phyloP scores from a whole-genome alignment of 2,888 invertebrate genomes.

The Aethes cnicana region DNA sequence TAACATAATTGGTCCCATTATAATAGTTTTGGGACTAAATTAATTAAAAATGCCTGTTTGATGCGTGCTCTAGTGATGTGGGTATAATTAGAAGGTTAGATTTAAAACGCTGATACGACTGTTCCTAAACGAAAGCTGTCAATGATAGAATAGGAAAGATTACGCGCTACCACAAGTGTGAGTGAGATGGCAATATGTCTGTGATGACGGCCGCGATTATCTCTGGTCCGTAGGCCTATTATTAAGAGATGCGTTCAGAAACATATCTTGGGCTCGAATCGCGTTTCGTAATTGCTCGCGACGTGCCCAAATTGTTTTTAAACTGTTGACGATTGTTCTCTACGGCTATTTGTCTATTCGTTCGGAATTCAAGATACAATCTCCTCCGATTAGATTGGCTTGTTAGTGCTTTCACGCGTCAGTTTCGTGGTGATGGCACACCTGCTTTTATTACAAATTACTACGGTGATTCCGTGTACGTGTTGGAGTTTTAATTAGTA shows the following conservation, averaged over 20 bases:
- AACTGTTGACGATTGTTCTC: constrained; percentile 77
- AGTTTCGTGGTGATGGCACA: constrained; percentile 36
- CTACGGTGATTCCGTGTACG: constrained; percentile 7
- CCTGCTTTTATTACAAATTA: constrained; percentile 23
- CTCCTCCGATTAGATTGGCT: constrained; percentile 52
- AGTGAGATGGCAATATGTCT: constrained; percentile 48
- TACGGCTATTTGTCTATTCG: constrained; percentile 77
- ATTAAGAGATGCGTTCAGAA: constrained; percentile 76
- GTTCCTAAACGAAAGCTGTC: constrained; percentile 71
- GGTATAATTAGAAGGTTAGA: constrained; percentile 81
- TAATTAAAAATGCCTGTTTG: constrained; percentile 78
- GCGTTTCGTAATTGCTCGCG: constrained; percentile 74
- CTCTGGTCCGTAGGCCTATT: constrained; percentile 64
- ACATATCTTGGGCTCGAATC: constrained; percentile 67
- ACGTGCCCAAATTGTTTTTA: constrained; percentile 77
- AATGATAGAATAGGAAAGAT: constrained; percentile 53
- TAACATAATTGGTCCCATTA: constrained; percentile 78
- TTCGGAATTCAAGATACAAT: constrained; percentile 64
- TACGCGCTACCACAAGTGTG: constrained; percentile 39
- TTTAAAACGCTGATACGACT: constrained; percentile 69
- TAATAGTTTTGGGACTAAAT: constrained; percentile 79
- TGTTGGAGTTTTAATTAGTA: constrained; percentile 17
- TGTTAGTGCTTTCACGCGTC: constrained; percentile 63
- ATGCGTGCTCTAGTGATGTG: constrained; percentile 75
- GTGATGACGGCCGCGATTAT: constrained; percentile 64